These are phyloP conservation scores for Otis tarda DNA, from an alignment of 2,113 vertebrate genomes.

Conservation along the genomic window DNA sequence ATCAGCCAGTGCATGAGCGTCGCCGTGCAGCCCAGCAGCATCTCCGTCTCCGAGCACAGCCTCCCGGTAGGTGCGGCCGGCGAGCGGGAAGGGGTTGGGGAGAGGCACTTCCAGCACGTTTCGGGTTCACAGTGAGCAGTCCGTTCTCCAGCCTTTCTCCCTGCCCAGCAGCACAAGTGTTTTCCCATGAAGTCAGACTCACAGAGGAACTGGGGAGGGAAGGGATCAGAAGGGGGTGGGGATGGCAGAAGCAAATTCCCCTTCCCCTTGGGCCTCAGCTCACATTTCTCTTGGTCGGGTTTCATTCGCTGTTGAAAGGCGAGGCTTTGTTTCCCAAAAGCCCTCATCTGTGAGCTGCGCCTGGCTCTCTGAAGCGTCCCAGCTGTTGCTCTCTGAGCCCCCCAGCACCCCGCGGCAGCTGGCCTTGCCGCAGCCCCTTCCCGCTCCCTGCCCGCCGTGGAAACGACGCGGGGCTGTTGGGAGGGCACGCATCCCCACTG, in stretches of 20 bases:
- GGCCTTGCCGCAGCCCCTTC: not conserved
- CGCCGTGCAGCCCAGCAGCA: constrained; percentile 89
- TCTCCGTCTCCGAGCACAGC: constrained; percentile 92
- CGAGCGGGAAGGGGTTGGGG: rapidly evolving
- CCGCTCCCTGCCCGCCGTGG: not conserved
- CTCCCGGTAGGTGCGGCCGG: constrained; percentile 72
- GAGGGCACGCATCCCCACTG: not conserved
- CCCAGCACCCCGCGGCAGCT: not conserved
- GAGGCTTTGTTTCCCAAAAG: constrained; percentile 51
- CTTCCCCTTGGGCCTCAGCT: constrained; percentile 29
- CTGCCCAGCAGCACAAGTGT: not conserved
- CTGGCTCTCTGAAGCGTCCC: not conserved
- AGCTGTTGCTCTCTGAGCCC: not conserved
- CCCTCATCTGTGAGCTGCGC: not conserved
- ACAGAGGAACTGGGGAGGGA: not conserved
- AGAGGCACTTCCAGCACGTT: not conserved
- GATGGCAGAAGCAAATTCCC: not conserved
- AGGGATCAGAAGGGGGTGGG: not conserved
- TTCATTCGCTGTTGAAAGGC: constrained; percentile 6
- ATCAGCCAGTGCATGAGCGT: constrained; percentile 88
- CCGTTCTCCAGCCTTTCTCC: not conserved
- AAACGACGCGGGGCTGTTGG: not conserved
- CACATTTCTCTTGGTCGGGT: not conserved
- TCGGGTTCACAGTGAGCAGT: rapidly evolving
- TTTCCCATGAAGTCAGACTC: constrained; percentile 16